These are phyloP conservation scores for Odobenus rosmarus DNA, from an alignment of 2,113 vertebrate species.

Conservation along the genomic window DNA sequence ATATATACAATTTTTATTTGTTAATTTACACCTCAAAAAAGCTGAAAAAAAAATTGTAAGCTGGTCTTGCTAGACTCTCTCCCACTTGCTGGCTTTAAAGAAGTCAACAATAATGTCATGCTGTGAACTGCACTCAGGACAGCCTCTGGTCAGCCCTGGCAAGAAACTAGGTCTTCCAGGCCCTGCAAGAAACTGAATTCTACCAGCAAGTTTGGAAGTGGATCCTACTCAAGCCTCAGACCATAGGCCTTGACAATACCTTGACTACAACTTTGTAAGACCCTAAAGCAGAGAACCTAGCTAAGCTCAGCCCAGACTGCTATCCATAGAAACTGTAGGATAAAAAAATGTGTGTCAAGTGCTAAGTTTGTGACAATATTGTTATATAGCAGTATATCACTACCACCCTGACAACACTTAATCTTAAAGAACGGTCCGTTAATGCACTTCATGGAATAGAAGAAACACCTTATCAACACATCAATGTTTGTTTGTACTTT, in stretches of 20 bases:
- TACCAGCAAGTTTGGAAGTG: neutral
- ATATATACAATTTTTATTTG: neutral
- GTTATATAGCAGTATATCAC: neutral
- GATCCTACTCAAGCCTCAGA: neutral
- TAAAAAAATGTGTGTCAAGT: neutral
- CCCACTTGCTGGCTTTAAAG: neutral
- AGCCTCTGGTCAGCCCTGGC: neutral
- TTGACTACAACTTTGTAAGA: neutral
- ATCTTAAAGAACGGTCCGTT: neutral
- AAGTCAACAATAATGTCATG: neutral
- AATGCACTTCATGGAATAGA: neutral
- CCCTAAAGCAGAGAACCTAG: neutral
- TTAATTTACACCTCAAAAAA: neutral
- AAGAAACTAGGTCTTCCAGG: neutral
- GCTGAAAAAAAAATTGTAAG: neutral
- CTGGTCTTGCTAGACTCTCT: neutral
- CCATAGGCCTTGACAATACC: neutral
- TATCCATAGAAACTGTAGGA: neutral
- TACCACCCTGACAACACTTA: neutral
- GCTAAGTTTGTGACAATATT: neutral
- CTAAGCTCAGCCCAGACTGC: neutral
- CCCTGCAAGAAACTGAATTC: neutral
- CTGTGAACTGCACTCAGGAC: fast-evolving
- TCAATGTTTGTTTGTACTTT: neutral
- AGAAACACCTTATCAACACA: neutral